Percentiles rank a stretch among this genome's conserved stretches.
Evolutionary conservation across 2,888 invertebrate species (phyloP).

Genomic region (Ellobium chinense): DNA sequence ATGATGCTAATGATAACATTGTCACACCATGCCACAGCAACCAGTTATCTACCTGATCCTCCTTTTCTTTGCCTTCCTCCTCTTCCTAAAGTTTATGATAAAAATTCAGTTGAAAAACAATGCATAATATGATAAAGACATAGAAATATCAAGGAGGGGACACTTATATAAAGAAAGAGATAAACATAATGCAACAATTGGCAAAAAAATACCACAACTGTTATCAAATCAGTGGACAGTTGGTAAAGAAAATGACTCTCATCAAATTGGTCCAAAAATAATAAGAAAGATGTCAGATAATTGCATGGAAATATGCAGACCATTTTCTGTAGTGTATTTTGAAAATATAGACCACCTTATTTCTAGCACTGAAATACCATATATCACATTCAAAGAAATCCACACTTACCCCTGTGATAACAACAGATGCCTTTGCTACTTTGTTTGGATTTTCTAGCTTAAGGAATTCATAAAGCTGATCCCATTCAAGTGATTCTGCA

Average conservation of each 20-base stretch:
- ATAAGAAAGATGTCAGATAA: no score
- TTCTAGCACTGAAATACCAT: not conserved
- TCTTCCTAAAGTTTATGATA: slow-evolving; percentile 34
- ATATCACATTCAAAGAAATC: not conserved
- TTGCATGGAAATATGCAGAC: not conserved
- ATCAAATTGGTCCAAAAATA: no score
- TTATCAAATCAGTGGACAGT: no score
- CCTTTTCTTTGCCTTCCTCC: slow-evolving; percentile 41
- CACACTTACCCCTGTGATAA: slow-evolving; percentile 59
- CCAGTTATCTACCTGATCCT: slow-evolving; percentile 43
- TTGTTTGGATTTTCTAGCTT: slow-evolving; percentile 62
- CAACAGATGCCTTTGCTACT: slow-evolving; percentile 56
- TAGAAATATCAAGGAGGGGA: not conserved
- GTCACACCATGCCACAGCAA: slow-evolving; percentile 33
- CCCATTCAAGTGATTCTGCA: slow-evolving; percentile 93
- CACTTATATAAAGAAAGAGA: no score
- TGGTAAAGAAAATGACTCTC: no score
- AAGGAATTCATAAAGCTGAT: slow-evolving; percentile 90
- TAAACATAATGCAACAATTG: no score
- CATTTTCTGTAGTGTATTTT: not conserved
- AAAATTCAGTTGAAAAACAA: no score
- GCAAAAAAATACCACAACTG: no score
- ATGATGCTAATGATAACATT: not conserved
- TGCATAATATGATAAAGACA: not conserved
- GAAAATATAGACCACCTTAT: not conserved